Percentiles rank a stretch among this genome's conserved stretches.
phyloP scores from a whole-genome alignment of 2,888 invertebrate species.

The Platycheirus rosarum region DNA sequence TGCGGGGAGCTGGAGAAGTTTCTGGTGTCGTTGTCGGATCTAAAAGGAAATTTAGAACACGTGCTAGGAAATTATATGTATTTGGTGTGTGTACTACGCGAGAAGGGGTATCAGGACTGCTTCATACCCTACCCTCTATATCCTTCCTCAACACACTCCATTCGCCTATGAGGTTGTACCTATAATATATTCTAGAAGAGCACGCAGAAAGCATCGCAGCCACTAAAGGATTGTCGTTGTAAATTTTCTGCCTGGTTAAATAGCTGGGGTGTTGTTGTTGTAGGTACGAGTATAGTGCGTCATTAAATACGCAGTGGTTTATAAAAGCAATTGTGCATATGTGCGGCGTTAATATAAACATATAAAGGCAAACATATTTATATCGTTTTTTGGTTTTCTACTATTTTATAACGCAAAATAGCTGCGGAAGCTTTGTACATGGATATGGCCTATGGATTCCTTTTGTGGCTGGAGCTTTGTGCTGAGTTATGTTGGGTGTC shows the following conservation, averaged over 20 bases:
- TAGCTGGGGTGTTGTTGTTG: conserved; percentile 57
- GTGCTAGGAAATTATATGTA: conserved; percentile 70
- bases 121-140: background rate
- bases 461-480: conserved; percentile 21
- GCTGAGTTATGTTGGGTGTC: conserved; percentile 25
- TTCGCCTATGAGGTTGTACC: too few relatives aligned
- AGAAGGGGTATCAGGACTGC: background rate
- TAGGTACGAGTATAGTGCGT: conserved; percentile 50
- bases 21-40: conserved; percentile 48
- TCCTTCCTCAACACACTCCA: background rate
- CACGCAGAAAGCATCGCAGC: conserved; percentile 35
- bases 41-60: conserved; percentile 71
- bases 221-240: conserved; percentile 63
- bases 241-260: conserved; percentile 71
- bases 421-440: background rate
- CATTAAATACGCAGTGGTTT: conserved; percentile 71
- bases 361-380: conserved; percentile 43
- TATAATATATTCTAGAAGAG: background rate
- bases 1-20: background rate
- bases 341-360: conserved; percentile 34
- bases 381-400: conserved; percentile 47
- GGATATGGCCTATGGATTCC: conserved; percentile 17
- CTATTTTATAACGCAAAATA: conserved; percentile 10
- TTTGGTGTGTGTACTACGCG: background rate
- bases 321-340: conserved; percentile 69